A percentile compares a stretch with the other conserved stretches of the same genome.
phyloP scores from a whole-genome alignment of 2,888 invertebrate species.

The Rhyacophila evoluta region DNA sequence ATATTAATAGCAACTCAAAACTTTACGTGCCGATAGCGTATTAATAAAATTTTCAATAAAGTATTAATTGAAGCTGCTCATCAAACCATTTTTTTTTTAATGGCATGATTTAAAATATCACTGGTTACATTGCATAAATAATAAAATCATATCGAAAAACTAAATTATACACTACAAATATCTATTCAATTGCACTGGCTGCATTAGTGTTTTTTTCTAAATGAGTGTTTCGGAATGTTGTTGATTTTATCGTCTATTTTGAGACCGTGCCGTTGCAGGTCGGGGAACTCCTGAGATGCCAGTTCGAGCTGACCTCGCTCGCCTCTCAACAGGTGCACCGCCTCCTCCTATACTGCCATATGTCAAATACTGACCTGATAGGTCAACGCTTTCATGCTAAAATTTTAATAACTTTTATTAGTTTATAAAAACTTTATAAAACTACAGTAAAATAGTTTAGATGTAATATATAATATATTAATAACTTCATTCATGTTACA shows the following conservation, averaged over 20 bases:
- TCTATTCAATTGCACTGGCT: neutral
- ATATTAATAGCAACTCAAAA: too few species aligned
- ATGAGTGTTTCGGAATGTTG: neutral
- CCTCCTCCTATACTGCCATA: conserved; percentile 63
- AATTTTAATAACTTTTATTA: conserved; percentile 44
- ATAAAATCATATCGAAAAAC: too few species aligned
- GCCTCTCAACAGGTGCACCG: conserved; percentile 55
- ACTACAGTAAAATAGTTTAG: too few species aligned
- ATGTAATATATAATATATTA: too few species aligned
- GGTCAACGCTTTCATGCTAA: conserved; percentile 72
- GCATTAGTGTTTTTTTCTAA: neutral
- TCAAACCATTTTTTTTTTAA: too few species aligned
- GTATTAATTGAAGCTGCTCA: too few species aligned
- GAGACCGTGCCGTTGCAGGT: conserved; percentile 64
- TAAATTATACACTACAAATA: neutral
- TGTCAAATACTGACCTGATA: conserved; percentile 76
- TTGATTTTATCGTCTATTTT: conserved; percentile 43
- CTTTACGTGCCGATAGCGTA: too few species aligned
- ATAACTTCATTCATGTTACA: too few species aligned
- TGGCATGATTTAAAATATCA: too few species aligned
- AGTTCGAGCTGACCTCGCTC: conserved; percentile 65
- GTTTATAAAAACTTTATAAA: too few species aligned
- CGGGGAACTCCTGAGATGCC: conserved; percentile 69
- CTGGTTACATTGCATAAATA: too few species aligned
- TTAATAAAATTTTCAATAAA: too few species aligned